Evolutionary conservation across 2,888 invertebrate species (phyloP), one percentile per base, ranked within the genome.

Genomic region (Leptinotarsa tumamoca): DNA sequence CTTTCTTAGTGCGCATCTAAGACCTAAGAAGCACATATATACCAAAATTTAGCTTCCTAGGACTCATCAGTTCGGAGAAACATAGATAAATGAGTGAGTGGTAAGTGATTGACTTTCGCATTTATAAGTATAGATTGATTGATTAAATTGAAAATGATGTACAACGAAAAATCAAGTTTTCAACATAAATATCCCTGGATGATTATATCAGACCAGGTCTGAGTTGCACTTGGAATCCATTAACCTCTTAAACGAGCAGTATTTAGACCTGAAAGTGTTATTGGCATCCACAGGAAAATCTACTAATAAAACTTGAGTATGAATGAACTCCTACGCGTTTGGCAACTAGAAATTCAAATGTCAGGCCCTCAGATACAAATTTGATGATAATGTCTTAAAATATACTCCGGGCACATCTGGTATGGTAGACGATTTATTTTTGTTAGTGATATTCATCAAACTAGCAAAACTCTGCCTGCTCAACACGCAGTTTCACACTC

Each of bases 221-320:
- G 10, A 43, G 5, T 43, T 43, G 43, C 10, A 43, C 43, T 43
- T 43, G 43, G 43, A 43, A 54, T 58, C 23, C 18, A 58, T 58
- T 58, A 58, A 58, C 58, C 23, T 58, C 21, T 18, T 54, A 54
- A 54, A 54, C 54, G 17, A 15, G 58, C 58, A 58, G 58, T 23
- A 23, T 23, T 23, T 15, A 58, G 27, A 63, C 70, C 70, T 73
- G 67, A 69, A 67, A 68, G 63, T 43, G 63, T 77, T 77, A 80
- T 80, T 82, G 82, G 82, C 83, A 82, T 78, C 79, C 79, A 79
- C 78, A 80, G 77, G 81, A 80, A 78, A 81, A 79, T 72, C 69
- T 56, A 71, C 80, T 68, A 76, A 80, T 78, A 81, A 81, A 80
- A 82, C 72, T 43, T 74, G 76, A 56, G 73, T 71, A 76, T 76